Base-by-base conservation (phyloP, 2,797 vertebrate genomes). In the Anas flavirostris region DNA sequence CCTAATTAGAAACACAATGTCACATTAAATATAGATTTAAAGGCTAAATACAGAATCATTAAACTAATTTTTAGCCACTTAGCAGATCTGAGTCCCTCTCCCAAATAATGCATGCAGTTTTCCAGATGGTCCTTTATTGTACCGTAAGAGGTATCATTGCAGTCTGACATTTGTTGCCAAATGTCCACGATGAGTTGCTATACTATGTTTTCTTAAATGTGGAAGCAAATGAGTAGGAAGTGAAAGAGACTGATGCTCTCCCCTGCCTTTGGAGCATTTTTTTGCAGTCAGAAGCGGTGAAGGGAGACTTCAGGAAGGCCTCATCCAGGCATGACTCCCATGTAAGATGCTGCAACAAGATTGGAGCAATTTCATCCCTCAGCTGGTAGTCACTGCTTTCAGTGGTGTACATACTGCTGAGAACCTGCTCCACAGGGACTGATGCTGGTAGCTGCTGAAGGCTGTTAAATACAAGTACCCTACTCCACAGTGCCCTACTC, bases 1-100 rank as follows among this genome's bases (percentile, higher is more conserved):
- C 25, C 44, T 95, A 94, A 94, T 94, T 91, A 59, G 84, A 95
- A 95, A 82, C 79, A 88, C 52, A n/a, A 1, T 93, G 86, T 86
- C 90, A 82, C 7, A 0, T 94, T 88, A 66, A 63, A 53, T 80
- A 43, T 86, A 81, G 58, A 89, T 93, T 87, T 89, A 89, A 90
- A 94, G 59, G 56, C 81, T 92, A 94, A 85, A 37, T 4, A 82
- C 17, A 33, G 66, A 82, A 87, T 94, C 48, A 88, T 95, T 94
- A 94, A 94, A 97, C 66, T 86, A 82, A 86, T 92, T 91, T 93
- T 88, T 64, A 87, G 46, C 33, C 53, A 58, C 86, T 95, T 94
- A 83, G 31, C 69, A 93, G 92, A 79, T 89, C 28, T 52, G 14
- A 86, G n/a, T 76, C 31, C 39, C 7, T 90, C 50, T 87, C 63